These are phyloP conservation scores for Globicephala melas DNA, from an alignment of 2,113 vertebrate genomes.

Conservation along the genomic window DNA sequence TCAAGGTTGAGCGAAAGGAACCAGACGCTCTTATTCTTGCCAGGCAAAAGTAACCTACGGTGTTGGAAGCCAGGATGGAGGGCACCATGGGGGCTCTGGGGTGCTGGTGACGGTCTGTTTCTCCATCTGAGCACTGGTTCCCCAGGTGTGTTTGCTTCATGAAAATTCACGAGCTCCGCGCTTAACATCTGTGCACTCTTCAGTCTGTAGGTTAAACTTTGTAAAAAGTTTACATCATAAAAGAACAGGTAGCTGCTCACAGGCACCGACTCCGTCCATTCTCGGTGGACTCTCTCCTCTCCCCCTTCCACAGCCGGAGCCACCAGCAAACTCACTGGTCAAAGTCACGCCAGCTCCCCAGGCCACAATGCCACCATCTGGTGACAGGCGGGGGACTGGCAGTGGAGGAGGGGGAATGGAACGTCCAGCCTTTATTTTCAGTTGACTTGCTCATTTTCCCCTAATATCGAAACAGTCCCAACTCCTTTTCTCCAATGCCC, in stretches of 20 bases:
- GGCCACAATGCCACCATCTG: neutral
- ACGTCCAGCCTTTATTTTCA: constrained; percentile 56
- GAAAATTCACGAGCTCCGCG: neutral
- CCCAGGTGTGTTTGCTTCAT: neutral
- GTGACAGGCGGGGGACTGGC: neutral
- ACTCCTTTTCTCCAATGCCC: neutral
- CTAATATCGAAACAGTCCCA: neutral
- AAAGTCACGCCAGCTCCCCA: neutral
- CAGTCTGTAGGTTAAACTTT: neutral
- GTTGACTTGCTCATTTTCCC: constrained; percentile 53
- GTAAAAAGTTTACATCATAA: neutral
- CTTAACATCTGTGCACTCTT: neutral
- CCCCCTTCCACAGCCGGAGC: neutral
- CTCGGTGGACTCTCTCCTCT: neutral
- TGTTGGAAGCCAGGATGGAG: neutral
- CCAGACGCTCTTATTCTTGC: neutral
- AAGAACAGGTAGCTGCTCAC: neutral
- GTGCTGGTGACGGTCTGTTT: neutral
- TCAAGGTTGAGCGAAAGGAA: neutral
- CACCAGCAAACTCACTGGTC: neutral
- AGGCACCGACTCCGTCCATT: neutral
- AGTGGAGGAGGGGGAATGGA: neutral
- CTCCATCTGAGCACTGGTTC: neutral
- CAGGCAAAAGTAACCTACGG: neutral
- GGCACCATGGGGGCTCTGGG: neutral